Base-by-base conservation (phyloP, 2,113 vertebrate genomes). In the Anhinga anhinga region DNA sequence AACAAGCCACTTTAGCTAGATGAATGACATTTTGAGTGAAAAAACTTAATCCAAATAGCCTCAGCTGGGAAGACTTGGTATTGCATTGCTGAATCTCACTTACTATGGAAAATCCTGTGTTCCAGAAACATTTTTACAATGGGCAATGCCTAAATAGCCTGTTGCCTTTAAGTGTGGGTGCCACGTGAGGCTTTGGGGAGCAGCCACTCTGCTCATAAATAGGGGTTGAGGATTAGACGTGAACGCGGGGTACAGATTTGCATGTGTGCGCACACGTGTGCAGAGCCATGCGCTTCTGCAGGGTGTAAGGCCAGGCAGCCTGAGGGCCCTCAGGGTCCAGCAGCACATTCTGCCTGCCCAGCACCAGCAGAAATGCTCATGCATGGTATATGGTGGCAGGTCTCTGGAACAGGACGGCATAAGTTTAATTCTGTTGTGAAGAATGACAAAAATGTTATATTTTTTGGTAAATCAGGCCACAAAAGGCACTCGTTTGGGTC, bases 331-430 rank as follows among this genome's bases (percentile, higher is more conserved):
- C 30, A 10, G n/a, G 45, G 13, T 32, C 58, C 69, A 23, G 30
- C 63, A 72, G 21, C 15, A 69, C 38, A 8, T 78, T 49, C 62
- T 52, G 36, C 40, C 40, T 47, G 55, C 34, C 13, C 73, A 58
- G 65, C 26, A 45, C 30, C 49, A 49, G 45, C 45, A 66, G 25
- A 27, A 27, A 32, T 0, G 7, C 23, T 30, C 13, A 0, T 5
- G 19, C 7, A 0, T 32, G 58, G 61, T 5, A 0, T 17, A 26
- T 5, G 67, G 17, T 23, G 34, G 9, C 26, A 26, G 5, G 3
- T 22, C 21, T 49, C 58, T 34, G 65, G 20, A 45, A 66, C 0
- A 1, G 65, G 45, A 23, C 1, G 11, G 9, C 7, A 0, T 7
- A 4, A 20, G 9, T 72, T 67, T 52, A n/a, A 32, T 71, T 84